Conservation (phyloP, 2,888 invertebrate genomes). For the Apomyelois bistriatella region DNA sequence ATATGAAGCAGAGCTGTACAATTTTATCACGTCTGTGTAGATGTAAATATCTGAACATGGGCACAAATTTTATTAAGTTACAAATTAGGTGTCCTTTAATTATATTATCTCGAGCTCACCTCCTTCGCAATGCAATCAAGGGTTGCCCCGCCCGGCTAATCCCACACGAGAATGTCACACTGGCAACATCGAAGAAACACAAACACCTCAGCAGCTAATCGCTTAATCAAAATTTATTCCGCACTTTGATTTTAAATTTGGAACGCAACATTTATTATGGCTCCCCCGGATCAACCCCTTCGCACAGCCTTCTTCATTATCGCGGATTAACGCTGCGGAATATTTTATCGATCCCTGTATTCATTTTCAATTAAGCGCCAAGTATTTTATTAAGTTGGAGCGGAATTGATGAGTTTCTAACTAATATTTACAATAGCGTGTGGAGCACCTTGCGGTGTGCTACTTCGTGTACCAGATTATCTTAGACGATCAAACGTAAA, state of each 20-base stretch:
- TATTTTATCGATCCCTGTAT: conserved; percentile 79
- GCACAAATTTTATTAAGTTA: neutral
- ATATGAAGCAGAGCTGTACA: too few species aligned
- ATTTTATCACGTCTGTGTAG: too few species aligned
- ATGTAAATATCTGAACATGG: too few species aligned
- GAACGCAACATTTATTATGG: conserved; percentile 78
- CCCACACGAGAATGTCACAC: conserved; percentile 32
- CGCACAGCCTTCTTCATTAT: conserved; percentile 69
- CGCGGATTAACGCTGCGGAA: conserved; percentile 78
- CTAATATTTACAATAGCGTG: conserved; percentile 77
- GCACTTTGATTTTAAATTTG: conserved; percentile 80
- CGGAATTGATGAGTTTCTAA: conserved; percentile 79
- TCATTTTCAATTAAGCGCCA: conserved; percentile 80
- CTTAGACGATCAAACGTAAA: conserved; percentile 14
- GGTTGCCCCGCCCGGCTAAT: conserved; percentile 19
- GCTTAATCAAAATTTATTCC: conserved; percentile 81
- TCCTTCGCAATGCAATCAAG: conserved; percentile 21
- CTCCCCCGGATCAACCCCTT: conserved; percentile 73
- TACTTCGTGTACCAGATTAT: conserved; percentile 9
- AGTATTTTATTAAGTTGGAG: conserved; percentile 80
- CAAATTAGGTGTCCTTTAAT: conserved; percentile 3
- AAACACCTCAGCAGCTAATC: conserved; percentile 77
- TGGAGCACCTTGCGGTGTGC: conserved; percentile 26
- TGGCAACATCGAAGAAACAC: conserved; percentile 60
- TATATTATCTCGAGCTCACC: neutral